phyloP scores from a whole-genome alignment of 2,888 invertebrate genomes.

The Achlya flavicornis region DNA sequence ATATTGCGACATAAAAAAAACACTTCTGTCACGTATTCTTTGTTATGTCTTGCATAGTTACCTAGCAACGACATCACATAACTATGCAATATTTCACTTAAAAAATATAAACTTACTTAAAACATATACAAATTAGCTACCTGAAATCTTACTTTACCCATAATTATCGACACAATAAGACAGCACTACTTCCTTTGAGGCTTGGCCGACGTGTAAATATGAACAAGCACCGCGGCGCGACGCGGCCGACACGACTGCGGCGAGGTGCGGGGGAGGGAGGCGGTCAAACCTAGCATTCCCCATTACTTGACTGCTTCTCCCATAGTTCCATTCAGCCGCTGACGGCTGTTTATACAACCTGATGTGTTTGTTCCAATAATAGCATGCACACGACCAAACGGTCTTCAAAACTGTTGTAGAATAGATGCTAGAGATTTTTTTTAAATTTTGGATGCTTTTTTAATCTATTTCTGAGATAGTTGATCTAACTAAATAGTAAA shows the following conservation, averaged over 20 bases:
- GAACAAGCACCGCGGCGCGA: neutral
- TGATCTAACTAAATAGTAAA: too few species aligned
- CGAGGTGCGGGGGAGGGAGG: neutral
- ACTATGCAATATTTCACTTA: too few species aligned
- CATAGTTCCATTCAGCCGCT: neutral
- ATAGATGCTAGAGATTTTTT: too few species aligned
- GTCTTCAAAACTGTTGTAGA: neutral
- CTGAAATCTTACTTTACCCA: too few species aligned
- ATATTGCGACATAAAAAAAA: too few species aligned
- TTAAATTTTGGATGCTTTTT: too few species aligned
- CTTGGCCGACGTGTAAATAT: constrained; percentile 2
- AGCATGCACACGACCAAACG: neutral
- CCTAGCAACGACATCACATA: too few species aligned
- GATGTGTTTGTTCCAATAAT: neutral
- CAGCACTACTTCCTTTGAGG: neutral
- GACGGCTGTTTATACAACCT: neutral
- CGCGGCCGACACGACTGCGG: neutral
- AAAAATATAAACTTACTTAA: too few species aligned
- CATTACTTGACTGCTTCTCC: constrained; percentile 21
- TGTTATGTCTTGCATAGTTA: too few species aligned
- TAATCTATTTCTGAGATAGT: too few species aligned
- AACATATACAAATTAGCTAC: too few species aligned
- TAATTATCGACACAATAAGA: neutral
- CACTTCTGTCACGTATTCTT: too few species aligned
- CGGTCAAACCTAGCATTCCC: constrained; percentile 27